Percentiles rank a stretch among this genome's conserved stretches.
Conservation (phyloP, 2,888 invertebrate species). For the Blastobasis lacticolella region DNA sequence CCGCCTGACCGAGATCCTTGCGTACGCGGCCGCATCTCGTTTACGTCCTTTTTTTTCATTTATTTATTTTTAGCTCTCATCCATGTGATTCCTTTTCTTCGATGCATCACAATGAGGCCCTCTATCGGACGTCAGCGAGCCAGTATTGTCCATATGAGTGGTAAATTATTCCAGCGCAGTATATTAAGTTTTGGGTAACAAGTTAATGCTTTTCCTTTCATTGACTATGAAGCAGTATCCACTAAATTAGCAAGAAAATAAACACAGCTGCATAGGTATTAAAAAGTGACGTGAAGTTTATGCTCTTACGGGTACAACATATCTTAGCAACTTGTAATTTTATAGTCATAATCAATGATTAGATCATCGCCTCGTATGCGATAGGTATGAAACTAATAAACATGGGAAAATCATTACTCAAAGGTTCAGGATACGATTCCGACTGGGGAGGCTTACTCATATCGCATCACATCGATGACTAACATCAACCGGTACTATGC, state of each 20-base stretch:
- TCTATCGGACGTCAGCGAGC: slow-evolving; percentile 58
- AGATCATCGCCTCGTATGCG: slow-evolving; percentile 34
- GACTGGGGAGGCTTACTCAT: slow-evolving; percentile 43
- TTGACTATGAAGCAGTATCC: too few relatives aligned
- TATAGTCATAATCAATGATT: slow-evolving; percentile 36
- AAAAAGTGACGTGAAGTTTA: too few relatives aligned
- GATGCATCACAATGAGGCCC: slow-evolving; percentile 69
- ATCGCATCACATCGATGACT: slow-evolving; percentile 26
- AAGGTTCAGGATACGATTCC: slow-evolving; percentile 33
- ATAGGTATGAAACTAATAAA: slow-evolving; percentile 17
- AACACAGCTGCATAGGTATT: too few relatives aligned
- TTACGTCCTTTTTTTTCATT: slow-evolving; percentile 41
- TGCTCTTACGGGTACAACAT: too few relatives aligned
- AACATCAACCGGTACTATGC: slow-evolving; percentile 15
- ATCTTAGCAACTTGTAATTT: slow-evolving; percentile 25
- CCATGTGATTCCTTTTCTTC: slow-evolving; percentile 65
- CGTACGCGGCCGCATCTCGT: slow-evolving; percentile 64
- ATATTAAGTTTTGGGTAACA: too few relatives aligned
- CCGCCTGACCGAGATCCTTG: slow-evolving; percentile 72
- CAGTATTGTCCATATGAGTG: too few relatives aligned
- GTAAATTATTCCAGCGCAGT: too few relatives aligned
- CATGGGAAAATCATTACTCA: slow-evolving; percentile 32
- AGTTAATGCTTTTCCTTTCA: too few relatives aligned
- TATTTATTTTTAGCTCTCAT: slow-evolving; percentile 49
- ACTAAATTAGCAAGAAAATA: too few relatives aligned